Evolutionary conservation across 2,113 vertebrate genomes (phyloP), one percentile per base, ranked within the genome.

Genomic region (Leuciscus idus): DNA sequence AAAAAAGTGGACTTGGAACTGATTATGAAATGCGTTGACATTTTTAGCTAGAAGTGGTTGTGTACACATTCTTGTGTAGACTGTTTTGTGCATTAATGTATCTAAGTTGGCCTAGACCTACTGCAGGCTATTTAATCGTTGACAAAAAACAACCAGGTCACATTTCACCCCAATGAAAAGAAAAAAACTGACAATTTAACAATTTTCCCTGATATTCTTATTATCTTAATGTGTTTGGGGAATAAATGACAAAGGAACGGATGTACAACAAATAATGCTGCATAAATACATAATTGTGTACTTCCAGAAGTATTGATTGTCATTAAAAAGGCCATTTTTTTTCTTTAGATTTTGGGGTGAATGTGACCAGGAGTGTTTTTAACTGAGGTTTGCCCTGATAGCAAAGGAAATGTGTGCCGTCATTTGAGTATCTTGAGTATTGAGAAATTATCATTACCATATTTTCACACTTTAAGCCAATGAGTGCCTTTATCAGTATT

Each of bases 391-490:
- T 6, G 46, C 13, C 6, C 6, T 26, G 12, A 10, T 15, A 75
- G n/a, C 7, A 21, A 75, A 4, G 12, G 4, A 55, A 77, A 33
- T 2, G 28, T 21, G 50, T 57, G 50, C 26, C 30, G 10, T 79
- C 52, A 57, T 23, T 11, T 36, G 76, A 78, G 28, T 36, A 77
- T 55, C 8, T 52, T 17, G 13, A 76, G 26, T 48, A 55, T 55
- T 55, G 6, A 55, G 2, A 13, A 59, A 62, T 7, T 50, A 6
- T n/a, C 23, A 50, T 48, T 52, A 43, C 55, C 59, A 81, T 64
- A 66, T 81, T 50, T 81, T 81, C 61, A 81, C 59, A 81, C 61
- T 81, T 81, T 61, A 50, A 48, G 57, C 78, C 55, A 61, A 62
- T 26, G 59, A 43, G 59, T 81, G 78, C 59, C 57, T 81, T 81